Evolutionary conservation across 2,888 invertebrate species (phyloP).

Genomic region (Pristionchus japonicus): DNA sequence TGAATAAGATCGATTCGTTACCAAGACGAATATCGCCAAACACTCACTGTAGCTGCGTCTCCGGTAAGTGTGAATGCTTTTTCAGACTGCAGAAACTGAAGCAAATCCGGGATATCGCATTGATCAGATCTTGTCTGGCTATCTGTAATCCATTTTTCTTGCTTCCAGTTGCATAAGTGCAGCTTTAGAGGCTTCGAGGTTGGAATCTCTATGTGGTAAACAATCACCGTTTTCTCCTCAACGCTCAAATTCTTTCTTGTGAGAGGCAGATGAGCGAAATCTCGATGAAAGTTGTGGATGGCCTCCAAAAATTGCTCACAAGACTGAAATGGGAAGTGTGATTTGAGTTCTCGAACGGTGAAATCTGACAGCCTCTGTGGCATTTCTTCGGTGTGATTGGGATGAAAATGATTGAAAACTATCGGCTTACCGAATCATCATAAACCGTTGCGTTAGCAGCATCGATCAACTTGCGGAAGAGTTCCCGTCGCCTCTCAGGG

Average conservation of each 20-base stretch:
- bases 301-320: background rate
- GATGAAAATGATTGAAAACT: background rate
- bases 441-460: background rate
- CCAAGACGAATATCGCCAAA: too few relatives aligned
- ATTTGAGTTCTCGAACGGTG: background rate
- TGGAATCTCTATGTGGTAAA: too few relatives aligned
- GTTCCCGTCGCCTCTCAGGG: background rate
- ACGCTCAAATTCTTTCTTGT: background rate
- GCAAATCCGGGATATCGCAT: too few relatives aligned
- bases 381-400: background rate
- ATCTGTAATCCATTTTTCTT: too few relatives aligned
- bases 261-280: background rate
- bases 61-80: too few relatives aligned
- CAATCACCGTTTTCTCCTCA: background rate
- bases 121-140: too few relatives aligned
- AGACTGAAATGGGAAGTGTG: background rate
- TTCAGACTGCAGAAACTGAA: too few relatives aligned
- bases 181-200: too few relatives aligned
- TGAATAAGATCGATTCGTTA: too few relatives aligned
- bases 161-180: too few relatives aligned
- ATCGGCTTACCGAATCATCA: background rate
- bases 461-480: background rate
- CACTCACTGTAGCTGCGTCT: too few relatives aligned
- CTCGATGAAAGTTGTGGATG: background rate
- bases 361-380: too few relatives aligned